Percentiles rank a stretch among this genome's conserved stretches.
These are phyloP conservation scores for Drosophila arawakana DNA, from an alignment of 1,140 invertebrate species.

Conservation along the genomic window DNA sequence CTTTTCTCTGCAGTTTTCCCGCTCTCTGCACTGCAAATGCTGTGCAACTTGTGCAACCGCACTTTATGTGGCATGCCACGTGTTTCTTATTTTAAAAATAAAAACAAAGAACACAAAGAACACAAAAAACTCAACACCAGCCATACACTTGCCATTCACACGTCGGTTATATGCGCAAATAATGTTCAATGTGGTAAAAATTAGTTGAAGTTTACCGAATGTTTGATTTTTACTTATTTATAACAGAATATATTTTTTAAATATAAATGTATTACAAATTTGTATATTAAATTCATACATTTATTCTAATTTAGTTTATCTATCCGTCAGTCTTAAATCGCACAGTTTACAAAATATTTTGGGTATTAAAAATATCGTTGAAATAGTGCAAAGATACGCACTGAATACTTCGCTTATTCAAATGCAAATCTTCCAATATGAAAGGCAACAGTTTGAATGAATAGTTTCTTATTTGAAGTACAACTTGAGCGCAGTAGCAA, in stretches of 20 bases:
- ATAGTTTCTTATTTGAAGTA: conserved; percentile 9
- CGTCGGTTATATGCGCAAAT: conserved; percentile 7
- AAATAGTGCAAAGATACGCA: not conserved
- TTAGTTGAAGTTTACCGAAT: not conserved
- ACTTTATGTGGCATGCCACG: conserved; percentile 47
- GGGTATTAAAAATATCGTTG: not conserved
- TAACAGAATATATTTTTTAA: not conserved
- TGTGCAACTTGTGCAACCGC: conserved; percentile 33
- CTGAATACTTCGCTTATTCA: conserved; percentile 5
- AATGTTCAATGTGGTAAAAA: not conserved
- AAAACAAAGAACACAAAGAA: not conserved
- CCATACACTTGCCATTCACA: conserved; percentile 2
- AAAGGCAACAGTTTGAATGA: not conserved
- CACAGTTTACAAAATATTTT: not conserved
- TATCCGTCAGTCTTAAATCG: no score
- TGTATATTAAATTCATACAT: no score
- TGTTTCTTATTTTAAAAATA: conserved; percentile 31
- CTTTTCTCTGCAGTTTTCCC: not conserved
- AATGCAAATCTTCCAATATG: conserved; percentile 3
- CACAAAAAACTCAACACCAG: conserved; percentile 4
- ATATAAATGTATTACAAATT: not conserved
- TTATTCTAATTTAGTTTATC: no score
- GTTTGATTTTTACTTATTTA: not conserved
- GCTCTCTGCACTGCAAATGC: not conserved
- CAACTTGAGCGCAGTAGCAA: not conserved